phyloP scores from a whole-genome alignment of 2,888 invertebrate species.

The Oegoconia quadripuncta region DNA sequence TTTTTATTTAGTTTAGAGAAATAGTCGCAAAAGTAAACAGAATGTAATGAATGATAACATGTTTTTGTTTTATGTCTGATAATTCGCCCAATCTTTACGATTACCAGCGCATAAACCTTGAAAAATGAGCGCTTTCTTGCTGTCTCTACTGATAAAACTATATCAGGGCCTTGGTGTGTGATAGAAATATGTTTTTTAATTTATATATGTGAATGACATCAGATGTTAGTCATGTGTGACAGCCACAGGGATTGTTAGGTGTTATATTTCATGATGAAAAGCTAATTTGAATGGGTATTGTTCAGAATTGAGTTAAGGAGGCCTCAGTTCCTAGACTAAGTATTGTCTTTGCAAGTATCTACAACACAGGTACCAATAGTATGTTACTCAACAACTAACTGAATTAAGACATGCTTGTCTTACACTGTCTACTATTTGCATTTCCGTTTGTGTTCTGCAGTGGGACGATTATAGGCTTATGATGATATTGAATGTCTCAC shows the following conservation, averaged over 20 bases:
- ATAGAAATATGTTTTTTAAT: neutral
- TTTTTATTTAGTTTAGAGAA: neutral
- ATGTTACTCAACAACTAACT: no score
- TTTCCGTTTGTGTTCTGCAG: no score
- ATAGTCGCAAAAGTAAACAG: conserved; percentile 11
- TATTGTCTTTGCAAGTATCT: no score
- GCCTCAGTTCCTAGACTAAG: no score
- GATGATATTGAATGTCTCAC: no score
- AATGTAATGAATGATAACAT: conserved; percentile 18
- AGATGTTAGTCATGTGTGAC: conserved; percentile 46
- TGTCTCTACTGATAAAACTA: neutral
- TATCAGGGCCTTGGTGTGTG: no score
- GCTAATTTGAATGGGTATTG: conserved; percentile 11
- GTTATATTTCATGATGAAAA: conserved; percentile 16
- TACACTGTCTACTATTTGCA: no score
- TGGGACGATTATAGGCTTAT: no score
- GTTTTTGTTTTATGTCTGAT: conserved; percentile 26
- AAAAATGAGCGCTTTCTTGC: neutral
- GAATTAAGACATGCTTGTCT: no score
- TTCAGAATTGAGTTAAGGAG: conserved; percentile 1
- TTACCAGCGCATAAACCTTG: neutral
- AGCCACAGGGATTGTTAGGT: conserved; percentile 17
- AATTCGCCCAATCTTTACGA: conserved; percentile 10
- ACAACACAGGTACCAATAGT: neutral
- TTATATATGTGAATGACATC: conserved; percentile 41